A percentile compares a stretch with the other conserved stretches of the same genome.
These are phyloP conservation scores for Pandemis cinnamomeana DNA, from an alignment of 2,888 invertebrate species.

Conservation along the genomic window DNA sequence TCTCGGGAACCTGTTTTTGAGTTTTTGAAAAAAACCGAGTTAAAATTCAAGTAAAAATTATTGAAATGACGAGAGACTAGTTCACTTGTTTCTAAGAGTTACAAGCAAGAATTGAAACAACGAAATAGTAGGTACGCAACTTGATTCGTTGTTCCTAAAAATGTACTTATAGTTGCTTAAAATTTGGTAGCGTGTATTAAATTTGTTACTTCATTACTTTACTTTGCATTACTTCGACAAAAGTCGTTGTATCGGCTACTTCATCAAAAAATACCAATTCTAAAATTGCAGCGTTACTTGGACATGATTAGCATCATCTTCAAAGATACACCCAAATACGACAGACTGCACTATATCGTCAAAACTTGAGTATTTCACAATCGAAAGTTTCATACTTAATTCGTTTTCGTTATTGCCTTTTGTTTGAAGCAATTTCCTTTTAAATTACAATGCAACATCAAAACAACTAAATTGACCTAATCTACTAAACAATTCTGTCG, in stretches of 20 bases:
- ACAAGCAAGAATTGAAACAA: too few relatives aligned
- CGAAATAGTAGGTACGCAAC: too few relatives aligned
- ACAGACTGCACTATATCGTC: neutral
- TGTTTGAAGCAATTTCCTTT: slow-evolving; percentile 35
- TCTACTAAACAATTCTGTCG: slow-evolving; percentile 20
- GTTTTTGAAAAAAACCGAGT: neutral
- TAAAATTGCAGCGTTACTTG: neutral
- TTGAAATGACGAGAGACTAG: neutral
- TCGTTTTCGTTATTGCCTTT: slow-evolving; percentile 32
- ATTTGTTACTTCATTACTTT: too few relatives aligned
- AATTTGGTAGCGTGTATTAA: too few relatives aligned
- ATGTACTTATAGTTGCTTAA: too few relatives aligned
- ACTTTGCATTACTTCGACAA: too few relatives aligned
- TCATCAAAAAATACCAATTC: too few relatives aligned
- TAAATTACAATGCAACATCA: slow-evolving; percentile 29
- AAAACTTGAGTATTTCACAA: slow-evolving; percentile 8
- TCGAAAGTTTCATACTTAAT: slow-evolving; percentile 20
- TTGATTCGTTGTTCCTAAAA: too few relatives aligned
- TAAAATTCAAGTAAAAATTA: neutral
- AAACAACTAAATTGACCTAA: slow-evolving; percentile 19
- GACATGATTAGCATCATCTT: neutral
- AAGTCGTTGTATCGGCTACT: too few relatives aligned
- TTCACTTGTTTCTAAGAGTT: too few relatives aligned
- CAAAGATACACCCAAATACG: neutral
- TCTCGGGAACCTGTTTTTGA: slow-evolving; percentile 8